Evolutionary conservation across 2,113 vertebrate species (phyloP), one percentile per base, ranked within the genome.

Genomic region (Scolopax mira): DNA sequence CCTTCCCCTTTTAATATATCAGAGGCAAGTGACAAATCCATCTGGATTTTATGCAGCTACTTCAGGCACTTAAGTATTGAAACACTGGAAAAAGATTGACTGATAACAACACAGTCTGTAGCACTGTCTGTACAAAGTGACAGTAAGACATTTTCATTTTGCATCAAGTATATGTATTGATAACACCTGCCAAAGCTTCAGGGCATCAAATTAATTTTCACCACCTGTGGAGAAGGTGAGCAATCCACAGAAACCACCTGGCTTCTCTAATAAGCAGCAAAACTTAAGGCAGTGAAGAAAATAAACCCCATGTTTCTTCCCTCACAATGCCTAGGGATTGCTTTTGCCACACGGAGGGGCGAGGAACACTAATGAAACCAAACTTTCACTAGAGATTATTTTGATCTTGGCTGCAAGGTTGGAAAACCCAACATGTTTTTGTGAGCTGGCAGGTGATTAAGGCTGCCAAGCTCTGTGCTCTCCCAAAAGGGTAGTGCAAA

Each of bases 361-460:
- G 3, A 88, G 67, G 35, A 90, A 81, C 0, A 0, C 25, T 41
- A 74, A 49, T 60, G 65, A 92, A 91, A 89, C 12, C 11, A 57
- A 54, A 78, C 80, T 90, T 66, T 13, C 67, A 33, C 27, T 44
- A 42, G 28, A 77, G 17, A 71, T 12, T 2, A 79, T 94, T 92
- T 79, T 67, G 37, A 91, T 88, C 52, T 77, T 79, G 75, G 46
- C 74, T 81, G 46, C 46, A 60, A 49, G 69, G 39, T 1, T 88
- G 60, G 84, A 91, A 94, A 95, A 69, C 33, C 10, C 62, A 58
- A 49, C 0, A 1, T 62, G 79, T 39, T 95, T 83, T 73, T 85
- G 91, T 46, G 66, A 95, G 80, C 80, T 89, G 89, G 89, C 69
- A 94, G 81, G 79, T 55, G 87, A 96, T 82, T 27, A 94, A 95